These are phyloP conservation scores for Bombus confusus DNA, from an alignment of 1,140 invertebrate species.

Conservation along the genomic window DNA sequence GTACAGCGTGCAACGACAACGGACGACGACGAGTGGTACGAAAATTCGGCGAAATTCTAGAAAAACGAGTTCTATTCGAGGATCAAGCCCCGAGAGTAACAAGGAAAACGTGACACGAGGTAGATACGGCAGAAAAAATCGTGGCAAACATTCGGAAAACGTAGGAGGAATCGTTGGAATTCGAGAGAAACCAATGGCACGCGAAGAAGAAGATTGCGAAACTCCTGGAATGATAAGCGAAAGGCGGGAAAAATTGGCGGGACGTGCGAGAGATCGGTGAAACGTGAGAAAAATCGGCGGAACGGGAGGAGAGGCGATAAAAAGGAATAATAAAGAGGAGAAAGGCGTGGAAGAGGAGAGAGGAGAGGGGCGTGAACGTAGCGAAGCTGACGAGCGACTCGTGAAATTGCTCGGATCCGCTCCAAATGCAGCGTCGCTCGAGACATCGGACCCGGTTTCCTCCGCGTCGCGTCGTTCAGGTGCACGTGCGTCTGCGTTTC, in stretches of 20 bases:
- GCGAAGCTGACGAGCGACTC: slow-evolving; percentile 6
- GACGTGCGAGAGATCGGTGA: not conserved
- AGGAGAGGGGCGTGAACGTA: not conserved
- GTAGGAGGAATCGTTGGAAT: not conserved
- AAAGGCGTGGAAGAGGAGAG: not conserved
- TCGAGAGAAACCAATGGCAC: not conserved
- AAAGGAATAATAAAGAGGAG: no score
- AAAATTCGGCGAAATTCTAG: not conserved
- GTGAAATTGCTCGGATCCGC: slow-evolving; percentile 49
- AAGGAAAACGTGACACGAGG: not conserved
- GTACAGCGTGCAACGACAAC: no score
- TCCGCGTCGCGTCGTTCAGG: not conserved
- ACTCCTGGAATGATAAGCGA: not conserved
- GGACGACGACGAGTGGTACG: no score
- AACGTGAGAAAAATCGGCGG: not conserved
- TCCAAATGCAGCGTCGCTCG: slow-evolving; percentile 39
- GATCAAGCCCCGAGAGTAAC: not conserved
- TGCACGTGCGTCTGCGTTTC: slow-evolving; percentile 9
- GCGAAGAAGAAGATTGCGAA: not conserved
- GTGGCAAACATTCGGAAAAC: not conserved
- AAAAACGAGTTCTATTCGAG: not conserved
- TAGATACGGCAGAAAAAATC: not conserved
- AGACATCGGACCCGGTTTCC: slow-evolving; percentile 12
- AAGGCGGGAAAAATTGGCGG: not conserved
- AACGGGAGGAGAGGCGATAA: not conserved